Conservation (phyloP, 2,797 vertebrate species). For the Microchirus variegatus region DNA sequence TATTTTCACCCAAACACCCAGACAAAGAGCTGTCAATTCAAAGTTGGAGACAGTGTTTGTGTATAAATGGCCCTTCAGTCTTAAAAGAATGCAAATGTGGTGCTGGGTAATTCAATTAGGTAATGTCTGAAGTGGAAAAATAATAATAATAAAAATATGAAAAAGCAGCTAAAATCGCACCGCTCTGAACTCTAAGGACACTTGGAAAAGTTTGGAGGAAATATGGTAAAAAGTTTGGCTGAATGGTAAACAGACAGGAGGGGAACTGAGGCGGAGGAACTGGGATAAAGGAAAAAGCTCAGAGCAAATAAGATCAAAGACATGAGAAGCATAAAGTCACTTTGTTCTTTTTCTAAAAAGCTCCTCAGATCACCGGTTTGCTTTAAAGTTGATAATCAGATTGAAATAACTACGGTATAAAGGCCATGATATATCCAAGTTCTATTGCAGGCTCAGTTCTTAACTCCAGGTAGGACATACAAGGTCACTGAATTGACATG, state of each 20-base stretch:
- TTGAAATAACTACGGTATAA: slow-evolving; percentile 9
- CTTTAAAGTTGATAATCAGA: slow-evolving; percentile 27
- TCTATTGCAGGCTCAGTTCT: not conserved
- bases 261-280: slow-evolving; percentile 12
- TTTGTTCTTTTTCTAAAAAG: slow-evolving; percentile 17
- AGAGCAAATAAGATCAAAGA: slow-evolving; percentile 22
- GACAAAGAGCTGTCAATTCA: slow-evolving; percentile 52
- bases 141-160: too few species aligned
- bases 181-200: slow-evolving; percentile 19
- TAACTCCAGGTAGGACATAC: too few species aligned
- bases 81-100: slow-evolving; percentile 67
- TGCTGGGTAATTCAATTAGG: slow-evolving; percentile 41
- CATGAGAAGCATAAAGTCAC: slow-evolving; percentile 14
- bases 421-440: not conserved
- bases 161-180: slow-evolving; percentile 20
- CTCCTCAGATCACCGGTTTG: slow-evolving; percentile 14
- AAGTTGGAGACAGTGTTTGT: slow-evolving; percentile 22
- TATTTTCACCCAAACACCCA: slow-evolving; percentile 19
- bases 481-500: too few species aligned
- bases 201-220: slow-evolving; percentile 5
- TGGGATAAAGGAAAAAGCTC: slow-evolving; percentile 18
- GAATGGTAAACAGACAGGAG: slow-evolving; percentile 1
- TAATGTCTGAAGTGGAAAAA: not conserved
- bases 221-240: slow-evolving; percentile 16
- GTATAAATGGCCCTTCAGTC: slow-evolving; percentile 16